Evolutionary conservation across 2,888 invertebrate genomes (phyloP).

Genomic region (Eupithecia inturbata): DNA sequence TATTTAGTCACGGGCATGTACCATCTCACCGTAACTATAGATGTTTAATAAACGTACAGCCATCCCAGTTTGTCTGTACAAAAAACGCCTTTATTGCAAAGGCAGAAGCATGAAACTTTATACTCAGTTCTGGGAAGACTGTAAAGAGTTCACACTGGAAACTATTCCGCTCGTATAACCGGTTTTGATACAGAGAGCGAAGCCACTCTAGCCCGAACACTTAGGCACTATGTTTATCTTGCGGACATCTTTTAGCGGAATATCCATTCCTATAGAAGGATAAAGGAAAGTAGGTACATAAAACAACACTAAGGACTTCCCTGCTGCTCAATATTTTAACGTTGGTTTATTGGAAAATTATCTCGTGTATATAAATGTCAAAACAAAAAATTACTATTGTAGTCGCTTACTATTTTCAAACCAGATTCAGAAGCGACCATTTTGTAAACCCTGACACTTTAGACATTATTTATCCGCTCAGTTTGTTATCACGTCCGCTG

Average conservation of each 20-base stretch:
- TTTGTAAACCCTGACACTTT: neutral
- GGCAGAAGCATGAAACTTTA: slow-evolving; percentile 10
- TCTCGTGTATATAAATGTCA: too few species aligned
- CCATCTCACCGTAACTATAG: slow-evolving; percentile 65
- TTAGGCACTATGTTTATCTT: slow-evolving; percentile 46
- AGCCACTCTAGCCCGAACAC: slow-evolving; percentile 59
- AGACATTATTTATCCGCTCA: neutral
- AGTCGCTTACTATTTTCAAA: too few species aligned
- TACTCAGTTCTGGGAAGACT: slow-evolving; percentile 31
- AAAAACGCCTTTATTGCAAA: slow-evolving; percentile 31
- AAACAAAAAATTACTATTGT: too few species aligned
- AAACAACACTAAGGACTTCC: neutral
- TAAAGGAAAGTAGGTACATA: neutral
- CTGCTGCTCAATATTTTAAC: neutral
- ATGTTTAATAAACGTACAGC: slow-evolving; percentile 58
- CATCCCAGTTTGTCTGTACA: neutral
- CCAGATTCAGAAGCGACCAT: neutral
- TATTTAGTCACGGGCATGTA: slow-evolving; percentile 75
- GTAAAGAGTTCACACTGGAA: slow-evolving; percentile 61
- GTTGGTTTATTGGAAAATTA: neutral
- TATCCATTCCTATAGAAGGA: slow-evolving; percentile 5
- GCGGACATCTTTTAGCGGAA: slow-evolving; percentile 25
- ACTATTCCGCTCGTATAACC: slow-evolving; percentile 72
- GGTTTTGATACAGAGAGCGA: slow-evolving; percentile 65
- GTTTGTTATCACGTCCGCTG: neutral